A percentile compares a stretch with the other conserved stretches of the same genome.
These are phyloP conservation scores for Bombyx mandarina DNA, from an alignment of 1,140 invertebrate genomes.

Conservation along the genomic window DNA sequence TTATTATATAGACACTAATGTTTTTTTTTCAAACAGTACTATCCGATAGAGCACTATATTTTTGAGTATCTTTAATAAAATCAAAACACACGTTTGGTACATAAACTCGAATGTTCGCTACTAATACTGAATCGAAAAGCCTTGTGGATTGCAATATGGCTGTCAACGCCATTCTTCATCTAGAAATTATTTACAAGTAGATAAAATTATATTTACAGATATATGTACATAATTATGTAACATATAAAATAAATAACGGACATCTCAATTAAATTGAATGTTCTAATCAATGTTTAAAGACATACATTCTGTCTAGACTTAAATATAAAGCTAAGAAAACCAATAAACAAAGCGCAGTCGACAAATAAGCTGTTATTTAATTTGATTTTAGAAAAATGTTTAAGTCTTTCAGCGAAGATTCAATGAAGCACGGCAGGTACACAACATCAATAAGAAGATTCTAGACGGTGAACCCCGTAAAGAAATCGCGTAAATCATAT, in stretches of 20 bases:
- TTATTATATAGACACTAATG: no score
- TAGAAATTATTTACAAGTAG: constrained; percentile 56
- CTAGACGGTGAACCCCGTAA: background rate
- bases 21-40: no score
- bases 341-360: constrained; percentile 10
- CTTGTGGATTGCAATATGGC: constrained; percentile 21
- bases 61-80: no score
- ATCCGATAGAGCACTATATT: no score
- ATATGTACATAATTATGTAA: constrained; percentile 40
- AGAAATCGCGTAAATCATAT: background rate
- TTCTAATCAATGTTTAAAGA: constrained; percentile 32
- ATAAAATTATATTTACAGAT: constrained; percentile 54
- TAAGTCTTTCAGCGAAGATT: no score
- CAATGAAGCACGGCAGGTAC: no score
- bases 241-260: constrained; percentile 62
- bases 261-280: constrained; percentile 60
- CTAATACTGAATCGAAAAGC: constrained; percentile 59
- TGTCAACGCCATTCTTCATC: constrained; percentile 30
- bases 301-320: constrained; percentile 17
- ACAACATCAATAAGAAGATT: no score
- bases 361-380: constrained; percentile 1
- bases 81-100: no score
- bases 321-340: constrained; percentile 16
- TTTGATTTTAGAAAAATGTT: no score
- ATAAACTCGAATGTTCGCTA: constrained; percentile 15